phyloP scores from a whole-genome alignment of 2,888 invertebrate genomes.

The Nycteola revayana region DNA sequence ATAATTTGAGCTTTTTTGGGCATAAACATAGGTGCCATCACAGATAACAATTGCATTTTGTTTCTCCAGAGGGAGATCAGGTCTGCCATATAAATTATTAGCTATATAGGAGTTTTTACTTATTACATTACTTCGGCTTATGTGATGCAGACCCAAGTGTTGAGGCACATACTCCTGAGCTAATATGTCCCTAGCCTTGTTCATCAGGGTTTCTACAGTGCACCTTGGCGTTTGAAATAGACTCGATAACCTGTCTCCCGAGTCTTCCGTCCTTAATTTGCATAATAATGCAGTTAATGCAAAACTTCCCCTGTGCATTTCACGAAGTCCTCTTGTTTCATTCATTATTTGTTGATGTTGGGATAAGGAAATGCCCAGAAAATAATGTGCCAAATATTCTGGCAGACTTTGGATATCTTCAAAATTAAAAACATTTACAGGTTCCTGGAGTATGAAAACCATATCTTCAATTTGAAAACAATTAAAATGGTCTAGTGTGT shows the following conservation, averaged over 20 bases:
- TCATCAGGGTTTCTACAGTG: constrained; percentile 66
- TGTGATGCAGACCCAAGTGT: constrained; percentile 16
- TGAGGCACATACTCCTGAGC: constrained; percentile 10
- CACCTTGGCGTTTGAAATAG: constrained; percentile 4
- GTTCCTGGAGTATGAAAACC: constrained; percentile 14
- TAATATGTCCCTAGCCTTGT: constrained; percentile 26
- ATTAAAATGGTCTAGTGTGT: constrained; percentile 10
- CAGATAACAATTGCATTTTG: constrained; percentile 3
- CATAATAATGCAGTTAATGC: too few species aligned
- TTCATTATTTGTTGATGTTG: constrained; percentile 13
- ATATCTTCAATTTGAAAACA: constrained; percentile 11
- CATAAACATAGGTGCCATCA: constrained; percentile 13
- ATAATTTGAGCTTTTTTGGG: constrained; percentile 7
- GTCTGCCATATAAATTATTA: constrained; percentile 4
- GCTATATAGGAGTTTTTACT: constrained; percentile 9
- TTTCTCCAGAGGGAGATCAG: not conserved
- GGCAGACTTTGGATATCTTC: constrained; percentile 16
- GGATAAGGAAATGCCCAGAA: constrained; percentile 11
- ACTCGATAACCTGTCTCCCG: constrained; percentile 7
- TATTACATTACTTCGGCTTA: constrained; percentile 12
- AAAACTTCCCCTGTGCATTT: constrained; percentile 10
- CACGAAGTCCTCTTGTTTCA: constrained; percentile 9
- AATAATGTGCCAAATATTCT: constrained; percentile 15
- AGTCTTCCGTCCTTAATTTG: too few species aligned
- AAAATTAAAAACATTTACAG: constrained; percentile 7